These are phyloP conservation scores for Dolichoris vasculosae DNA, from an alignment of 1,140 invertebrate genomes.

Conservation along the genomic window DNA sequence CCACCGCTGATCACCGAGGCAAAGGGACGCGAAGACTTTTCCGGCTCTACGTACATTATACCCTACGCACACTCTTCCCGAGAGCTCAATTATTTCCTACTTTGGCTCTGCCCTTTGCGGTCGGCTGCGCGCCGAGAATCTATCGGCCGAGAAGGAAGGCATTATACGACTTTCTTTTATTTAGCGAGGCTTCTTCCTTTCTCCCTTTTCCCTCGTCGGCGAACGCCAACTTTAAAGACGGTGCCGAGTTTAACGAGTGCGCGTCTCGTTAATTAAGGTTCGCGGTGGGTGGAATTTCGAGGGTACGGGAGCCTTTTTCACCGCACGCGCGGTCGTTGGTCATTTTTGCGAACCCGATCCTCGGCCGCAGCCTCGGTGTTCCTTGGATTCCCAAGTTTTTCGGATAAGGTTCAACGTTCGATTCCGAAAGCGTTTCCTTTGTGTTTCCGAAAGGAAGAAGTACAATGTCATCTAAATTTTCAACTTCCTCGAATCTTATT, in stretches of 20 bases:
- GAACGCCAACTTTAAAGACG: not conserved
- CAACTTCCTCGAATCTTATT: constrained; percentile 22
- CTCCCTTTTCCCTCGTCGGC: not conserved
- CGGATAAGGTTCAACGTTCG: not conserved
- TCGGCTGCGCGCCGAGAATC: not conserved
- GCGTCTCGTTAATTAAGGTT: constrained; percentile 5
- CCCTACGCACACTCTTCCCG: not conserved
- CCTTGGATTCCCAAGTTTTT: not conserved
- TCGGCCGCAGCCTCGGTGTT: no score
- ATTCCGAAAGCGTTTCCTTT: not conserved
- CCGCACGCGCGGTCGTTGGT: not conserved
- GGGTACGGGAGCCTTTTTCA: not conserved
- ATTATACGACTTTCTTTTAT: constrained; percentile 6
- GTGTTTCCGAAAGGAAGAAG: not conserved
- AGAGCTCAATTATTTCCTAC: constrained; percentile 46
- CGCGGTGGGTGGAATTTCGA: not conserved
- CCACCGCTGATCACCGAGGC: constrained; percentile 32
- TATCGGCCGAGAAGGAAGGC: not conserved
- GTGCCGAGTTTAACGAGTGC: not conserved
- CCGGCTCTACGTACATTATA: not conserved
- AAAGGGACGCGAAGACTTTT: constrained; percentile 22
- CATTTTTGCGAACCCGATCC: no score
- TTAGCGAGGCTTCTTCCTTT: not conserved
- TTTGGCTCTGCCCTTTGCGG: constrained; percentile 17
- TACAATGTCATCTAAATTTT: constrained; percentile 7